phyloP scores from a whole-genome alignment of 2,888 invertebrate genomes.

The Mythimna loreyi region DNA sequence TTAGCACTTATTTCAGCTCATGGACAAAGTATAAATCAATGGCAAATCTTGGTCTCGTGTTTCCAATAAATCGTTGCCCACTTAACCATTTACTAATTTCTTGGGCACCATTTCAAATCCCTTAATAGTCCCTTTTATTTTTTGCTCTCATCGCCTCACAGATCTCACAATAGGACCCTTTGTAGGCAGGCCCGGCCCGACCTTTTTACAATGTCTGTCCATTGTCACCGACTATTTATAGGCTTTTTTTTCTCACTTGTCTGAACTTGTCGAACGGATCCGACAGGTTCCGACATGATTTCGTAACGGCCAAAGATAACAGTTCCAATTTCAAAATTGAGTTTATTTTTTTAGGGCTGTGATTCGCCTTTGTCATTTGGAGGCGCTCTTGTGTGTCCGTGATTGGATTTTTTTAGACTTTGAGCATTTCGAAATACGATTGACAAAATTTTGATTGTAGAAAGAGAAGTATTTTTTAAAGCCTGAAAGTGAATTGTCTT shows the following conservation, averaged over 20 bases:
- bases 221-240: conserved; percentile 62
- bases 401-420: conserved; percentile 43
- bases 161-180: conserved; percentile 57
- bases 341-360: conserved; percentile 42
- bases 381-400: conserved; percentile 24
- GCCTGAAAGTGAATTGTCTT: neutral
- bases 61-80: conserved; percentile 63
- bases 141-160: conserved; percentile 58
- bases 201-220: conserved; percentile 59
- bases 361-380: conserved; percentile 37
- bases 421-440: conserved; percentile 2
- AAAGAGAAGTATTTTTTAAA: neutral
- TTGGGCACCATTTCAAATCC: conserved; percentile 63
- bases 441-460: neutral
- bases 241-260: conserved; percentile 57
- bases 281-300: conserved; percentile 64
- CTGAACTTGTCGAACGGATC: conserved; percentile 57
- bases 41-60: conserved; percentile 32
- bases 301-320: conserved; percentile 61
- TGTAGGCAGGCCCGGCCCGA: conserved; percentile 47
- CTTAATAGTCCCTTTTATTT: conserved; percentile 62
- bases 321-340: conserved; percentile 56
- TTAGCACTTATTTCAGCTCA: conserved; percentile 10
- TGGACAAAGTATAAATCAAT: conserved; percentile 40
- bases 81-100: conserved; percentile 66